Base-by-base conservation (phyloP, 2,797 vertebrate species). In the Acanthurus tractus region DNA sequence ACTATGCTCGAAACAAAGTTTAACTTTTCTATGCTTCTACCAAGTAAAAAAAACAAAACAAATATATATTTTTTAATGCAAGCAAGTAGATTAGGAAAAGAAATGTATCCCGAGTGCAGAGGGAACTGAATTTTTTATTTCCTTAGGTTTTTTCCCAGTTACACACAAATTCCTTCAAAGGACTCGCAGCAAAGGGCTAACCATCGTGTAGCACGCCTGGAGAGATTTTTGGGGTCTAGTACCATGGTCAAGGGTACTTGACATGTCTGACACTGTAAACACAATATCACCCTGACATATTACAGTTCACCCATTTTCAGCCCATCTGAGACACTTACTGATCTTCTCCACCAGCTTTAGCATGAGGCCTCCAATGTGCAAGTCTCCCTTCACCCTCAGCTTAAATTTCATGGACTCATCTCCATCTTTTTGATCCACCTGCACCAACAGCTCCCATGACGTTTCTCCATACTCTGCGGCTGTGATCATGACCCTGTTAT, bases 331-430 rank as follows among this genome's bases (percentile, higher is more conserved):
- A 45, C 29, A 97, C 98, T 96, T 94, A 99, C 98, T 91, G 83
- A 98, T 98, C 92, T 96, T 76, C 86, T 99, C 98, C 87, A 98
- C 98, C 86, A 99, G 91, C 86, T 96, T 97, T 42, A 99, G 96
- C 97, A 99, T 99, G 86, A 99, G 93, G 73, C 98, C 98, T 67
- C 98, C 98, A 4, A 99, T 76, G 70, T 99, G 98, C 81, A 98
- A 95, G 84, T 97, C 96, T 57, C 98, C 98, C 0, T 96, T 96
- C 77, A 99, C 97, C 68, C 81, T 93, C 70, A 99, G 87, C 0
- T 71, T 92, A 66, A 95, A 77, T 18, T 89, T 93, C 86, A 94
- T 95, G 71, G 86, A 73, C 67, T 95, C 88, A 0, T 91, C 93
- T 70, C 94, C 93, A 6, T 87, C 72, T 7, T 92, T 95, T 74